Evolutionary conservation across 2,888 invertebrate genomes (phyloP).

Genomic region (Geotrupes spiniger): DNA sequence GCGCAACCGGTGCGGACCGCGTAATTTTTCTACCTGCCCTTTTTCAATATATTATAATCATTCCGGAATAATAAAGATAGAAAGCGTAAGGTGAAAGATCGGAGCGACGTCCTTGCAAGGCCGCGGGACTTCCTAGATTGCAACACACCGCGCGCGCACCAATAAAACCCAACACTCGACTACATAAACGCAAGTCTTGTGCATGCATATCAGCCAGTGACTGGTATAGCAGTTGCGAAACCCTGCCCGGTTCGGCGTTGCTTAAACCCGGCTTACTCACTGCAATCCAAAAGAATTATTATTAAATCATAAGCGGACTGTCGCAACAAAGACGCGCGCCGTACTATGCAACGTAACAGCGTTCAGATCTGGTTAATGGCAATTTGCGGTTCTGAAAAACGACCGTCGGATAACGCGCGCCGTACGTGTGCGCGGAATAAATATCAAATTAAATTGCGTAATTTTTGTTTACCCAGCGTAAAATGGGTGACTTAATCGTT

Average conservation of each 20-base stretch:
- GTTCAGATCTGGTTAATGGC: slow-evolving; percentile 1
- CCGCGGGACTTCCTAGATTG: slow-evolving; percentile 48
- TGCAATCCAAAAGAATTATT: slow-evolving; percentile 9
- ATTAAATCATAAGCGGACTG: slow-evolving; percentile 9
- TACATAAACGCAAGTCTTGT: not conserved
- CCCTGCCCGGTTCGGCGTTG: slow-evolving; percentile 7
- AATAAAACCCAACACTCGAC: slow-evolving; percentile 10
- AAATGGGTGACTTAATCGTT: not conserved
- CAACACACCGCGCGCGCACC: slow-evolving; percentile 34
- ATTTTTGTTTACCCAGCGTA: not conserved
- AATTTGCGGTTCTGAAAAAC: slow-evolving; percentile 1
- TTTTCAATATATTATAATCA: slow-evolving; percentile 2
- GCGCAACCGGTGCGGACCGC: slow-evolving; percentile 1
- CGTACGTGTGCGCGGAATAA: too few species aligned
- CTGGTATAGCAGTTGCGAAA: slow-evolving; percentile 16
- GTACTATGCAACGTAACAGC: too few species aligned
- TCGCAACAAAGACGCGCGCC: slow-evolving; percentile 11
- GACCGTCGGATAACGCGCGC: too few species aligned
- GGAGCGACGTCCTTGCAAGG: slow-evolving; percentile 46
- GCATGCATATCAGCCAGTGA: slow-evolving; percentile 14
- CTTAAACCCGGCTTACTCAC: slow-evolving; percentile 10
- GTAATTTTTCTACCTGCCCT: not conserved
- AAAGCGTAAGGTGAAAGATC: slow-evolving; percentile 40
- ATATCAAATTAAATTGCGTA: not conserved
- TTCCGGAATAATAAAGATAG: slow-evolving; percentile 7